Conservation (phyloP, 2,797 vertebrate genomes). For the Sus cebifrons region DNA sequence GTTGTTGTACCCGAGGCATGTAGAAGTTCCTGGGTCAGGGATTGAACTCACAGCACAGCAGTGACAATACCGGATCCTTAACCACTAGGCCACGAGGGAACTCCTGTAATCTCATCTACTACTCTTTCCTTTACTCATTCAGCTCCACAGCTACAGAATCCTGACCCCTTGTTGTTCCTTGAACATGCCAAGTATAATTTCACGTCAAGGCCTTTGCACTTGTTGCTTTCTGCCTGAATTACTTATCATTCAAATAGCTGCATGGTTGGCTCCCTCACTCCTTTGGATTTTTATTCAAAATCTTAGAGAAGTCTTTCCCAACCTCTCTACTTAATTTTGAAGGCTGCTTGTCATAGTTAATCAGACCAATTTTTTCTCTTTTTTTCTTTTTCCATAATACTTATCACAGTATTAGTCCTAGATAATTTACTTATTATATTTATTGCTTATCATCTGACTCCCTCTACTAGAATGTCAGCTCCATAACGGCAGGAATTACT, state of each 20-base stretch:
- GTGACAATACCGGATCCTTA: too few species aligned
- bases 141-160: background rate
- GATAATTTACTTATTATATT: background rate
- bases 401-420: background rate
- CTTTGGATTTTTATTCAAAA: slow-evolving; percentile 47
- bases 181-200: background rate
- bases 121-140: background rate
- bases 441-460: background rate
- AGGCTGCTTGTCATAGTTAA: background rate
- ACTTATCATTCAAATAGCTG: background rate
- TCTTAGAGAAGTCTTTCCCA: background rate
- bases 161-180: background rate
- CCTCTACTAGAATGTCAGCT: background rate
- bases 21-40: too few species aligned
- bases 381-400: background rate
- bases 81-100: background rate
- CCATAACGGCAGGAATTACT: background rate
- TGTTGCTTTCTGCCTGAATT: background rate
- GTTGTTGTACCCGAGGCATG: too few species aligned
- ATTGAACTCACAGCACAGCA: too few species aligned
- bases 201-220: background rate
- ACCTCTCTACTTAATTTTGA: slow-evolving; percentile 17
- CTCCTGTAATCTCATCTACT: background rate
- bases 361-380: background rate
- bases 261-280: background rate